phyloP scores from a whole-genome alignment of 2,113 vertebrate species.

The Myiagra hebetior region DNA sequence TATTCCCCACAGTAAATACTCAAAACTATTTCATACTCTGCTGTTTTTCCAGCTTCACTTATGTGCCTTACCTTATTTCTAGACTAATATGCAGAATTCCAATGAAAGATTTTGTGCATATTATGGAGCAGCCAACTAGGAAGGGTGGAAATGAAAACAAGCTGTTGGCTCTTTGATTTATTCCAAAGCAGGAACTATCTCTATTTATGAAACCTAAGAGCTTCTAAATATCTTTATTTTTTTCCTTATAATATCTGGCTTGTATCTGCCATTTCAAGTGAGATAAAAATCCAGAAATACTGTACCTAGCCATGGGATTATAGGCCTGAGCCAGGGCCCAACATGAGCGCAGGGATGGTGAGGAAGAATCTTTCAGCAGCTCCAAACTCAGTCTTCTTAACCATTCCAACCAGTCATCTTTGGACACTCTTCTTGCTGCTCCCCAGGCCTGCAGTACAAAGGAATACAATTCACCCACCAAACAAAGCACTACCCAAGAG shows the following conservation, averaged over 20 bases:
- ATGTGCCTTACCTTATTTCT: not conserved
- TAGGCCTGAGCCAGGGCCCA: conserved; percentile 98
- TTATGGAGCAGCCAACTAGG: not conserved
- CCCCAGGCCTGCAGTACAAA: conserved; percentile 88
- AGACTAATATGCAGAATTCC: not conserved
- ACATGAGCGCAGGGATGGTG: conserved; percentile 92
- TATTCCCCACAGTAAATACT: not conserved
- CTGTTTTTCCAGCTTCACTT: not conserved
- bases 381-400: conserved; percentile 91
- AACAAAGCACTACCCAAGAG: not conserved
- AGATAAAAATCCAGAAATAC: not conserved
- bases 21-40: not conserved
- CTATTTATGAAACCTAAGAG: not conserved
- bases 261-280: not conserved
- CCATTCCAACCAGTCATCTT: conserved; percentile 99
- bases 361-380: conserved; percentile 95
- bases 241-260: not conserved
- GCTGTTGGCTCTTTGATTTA: not conserved
- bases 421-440: conserved; percentile 95
- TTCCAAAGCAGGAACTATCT: not conserved
- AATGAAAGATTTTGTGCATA: not conserved
- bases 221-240: not conserved
- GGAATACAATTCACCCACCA: not conserved
- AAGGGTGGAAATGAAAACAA: not conserved
- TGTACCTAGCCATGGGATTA: conserved; percentile 95